phyloP scores from a whole-genome alignment of 2,113 vertebrate genomes.

The Saccopteryx leptura region DNA sequence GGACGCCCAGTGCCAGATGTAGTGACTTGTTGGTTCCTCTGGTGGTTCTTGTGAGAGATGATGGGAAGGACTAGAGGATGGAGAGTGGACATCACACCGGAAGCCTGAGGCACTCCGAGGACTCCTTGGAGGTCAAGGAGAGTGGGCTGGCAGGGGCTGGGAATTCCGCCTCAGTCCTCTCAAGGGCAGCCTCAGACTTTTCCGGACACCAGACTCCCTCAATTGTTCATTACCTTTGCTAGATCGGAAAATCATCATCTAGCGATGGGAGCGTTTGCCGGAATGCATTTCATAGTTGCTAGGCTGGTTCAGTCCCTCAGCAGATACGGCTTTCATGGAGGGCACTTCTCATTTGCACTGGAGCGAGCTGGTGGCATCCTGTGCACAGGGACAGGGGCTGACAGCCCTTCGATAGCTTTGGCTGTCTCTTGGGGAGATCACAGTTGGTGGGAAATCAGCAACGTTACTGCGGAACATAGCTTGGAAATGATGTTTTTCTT shows the following conservation, averaged over 20 bases:
- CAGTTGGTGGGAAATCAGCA: slow-evolving; percentile 40
- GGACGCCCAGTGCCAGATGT: background rate
- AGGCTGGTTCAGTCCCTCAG: background rate
- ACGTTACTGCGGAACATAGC: background rate
- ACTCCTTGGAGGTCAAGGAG: background rate
- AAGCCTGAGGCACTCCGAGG: background rate
- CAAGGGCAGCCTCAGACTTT: background rate
- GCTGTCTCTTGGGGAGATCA: slow-evolving; percentile 45
- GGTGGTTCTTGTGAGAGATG: background rate
- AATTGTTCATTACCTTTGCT: background rate
- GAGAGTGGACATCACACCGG: background rate
- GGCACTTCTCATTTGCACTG: slow-evolving; percentile 27
- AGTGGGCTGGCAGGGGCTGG: background rate
- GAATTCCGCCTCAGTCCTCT: background rate
- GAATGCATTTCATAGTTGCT: slow-evolving; percentile 46
- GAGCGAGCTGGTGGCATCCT: slow-evolving; percentile 33
- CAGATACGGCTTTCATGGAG: slow-evolving; percentile 13
- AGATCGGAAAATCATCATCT: slow-evolving; percentile 35
- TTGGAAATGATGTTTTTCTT: slow-evolving; percentile 62
- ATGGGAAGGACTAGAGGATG: background rate
- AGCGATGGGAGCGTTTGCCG: background rate
- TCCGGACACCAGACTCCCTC: background rate
- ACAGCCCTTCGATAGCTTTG: slow-evolving; percentile 7
- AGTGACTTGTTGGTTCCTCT: background rate
- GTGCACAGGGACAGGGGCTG: slow-evolving; percentile 7